A percentile compares a stretch with the other conserved stretches of the same genome.
These are phyloP conservation scores for Champsocephalus gunnari DNA, from an alignment of 2,797 vertebrate genomes.

Conservation along the genomic window DNA sequence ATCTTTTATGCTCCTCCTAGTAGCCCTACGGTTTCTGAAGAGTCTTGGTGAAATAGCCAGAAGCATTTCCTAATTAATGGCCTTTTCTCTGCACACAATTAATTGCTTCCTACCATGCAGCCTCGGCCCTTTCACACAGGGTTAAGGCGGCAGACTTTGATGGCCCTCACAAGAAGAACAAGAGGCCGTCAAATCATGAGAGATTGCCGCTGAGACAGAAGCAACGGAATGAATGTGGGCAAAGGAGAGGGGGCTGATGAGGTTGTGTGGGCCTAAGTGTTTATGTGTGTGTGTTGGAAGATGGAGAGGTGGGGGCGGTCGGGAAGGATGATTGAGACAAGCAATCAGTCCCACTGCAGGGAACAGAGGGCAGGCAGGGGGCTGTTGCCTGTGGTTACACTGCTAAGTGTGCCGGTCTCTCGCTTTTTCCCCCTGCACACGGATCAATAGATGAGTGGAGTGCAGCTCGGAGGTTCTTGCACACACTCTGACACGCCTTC, in stretches of 20 bases:
- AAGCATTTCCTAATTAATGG: conserved; percentile 81
- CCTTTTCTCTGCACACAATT: conserved; percentile 71
- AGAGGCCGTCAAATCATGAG: conserved; percentile 65
- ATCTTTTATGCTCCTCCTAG: conserved; percentile 72
- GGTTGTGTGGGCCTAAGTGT: conserved; percentile 35
- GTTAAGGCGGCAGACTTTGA: conserved; percentile 67
- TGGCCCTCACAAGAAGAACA: conserved; percentile 69
- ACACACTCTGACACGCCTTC: conserved; percentile 66
- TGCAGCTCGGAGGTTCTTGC: conserved; percentile 62
- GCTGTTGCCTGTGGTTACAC: conserved; percentile 72
- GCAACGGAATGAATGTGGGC: conserved; percentile 43
- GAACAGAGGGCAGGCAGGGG: conserved; percentile 72
- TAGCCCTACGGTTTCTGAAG: conserved; percentile 69
- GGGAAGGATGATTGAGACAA: conserved; percentile 80
- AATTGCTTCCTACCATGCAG: conserved; percentile 74
- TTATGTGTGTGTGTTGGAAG: conserved; percentile 31
- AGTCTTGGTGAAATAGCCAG: conserved; percentile 72
- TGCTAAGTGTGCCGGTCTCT: conserved; percentile 68
- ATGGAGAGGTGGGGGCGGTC: conserved; percentile 9
- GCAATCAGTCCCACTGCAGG: conserved; percentile 79
- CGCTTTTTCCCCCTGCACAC: conserved; percentile 38
- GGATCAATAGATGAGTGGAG: conserved; percentile 76
- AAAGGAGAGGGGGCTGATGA: conserved; percentile 32
- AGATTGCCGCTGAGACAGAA: conserved; percentile 58
- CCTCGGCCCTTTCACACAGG: conserved; percentile 64